A percentile compares a stretch with the other conserved stretches of the same genome.
Evolutionary conservation across 1,140 invertebrate species (phyloP).

Genomic region (Brachystomella parvula): DNA sequence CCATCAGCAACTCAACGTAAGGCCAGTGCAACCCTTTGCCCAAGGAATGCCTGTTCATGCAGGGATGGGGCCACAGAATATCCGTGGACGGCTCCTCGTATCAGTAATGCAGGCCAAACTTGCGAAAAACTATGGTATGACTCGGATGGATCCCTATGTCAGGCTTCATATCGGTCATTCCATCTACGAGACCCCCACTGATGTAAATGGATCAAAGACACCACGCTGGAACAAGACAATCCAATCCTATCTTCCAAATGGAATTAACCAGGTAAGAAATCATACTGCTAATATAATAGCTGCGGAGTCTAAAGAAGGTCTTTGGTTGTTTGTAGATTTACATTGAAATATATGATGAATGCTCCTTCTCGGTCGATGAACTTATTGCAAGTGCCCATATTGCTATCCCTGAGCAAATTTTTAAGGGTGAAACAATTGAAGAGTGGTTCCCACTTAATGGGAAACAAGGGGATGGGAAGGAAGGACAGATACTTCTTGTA

Average conservation of each 20-base stretch:
- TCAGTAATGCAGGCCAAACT: slow-evolving; percentile 59
- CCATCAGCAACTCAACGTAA: slow-evolving; percentile 59
- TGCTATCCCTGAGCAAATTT: slow-evolving; percentile 69
- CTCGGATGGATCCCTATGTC: slow-evolving; percentile 58
- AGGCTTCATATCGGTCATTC: slow-evolving; percentile 79
- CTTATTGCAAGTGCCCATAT: slow-evolving; percentile 85
- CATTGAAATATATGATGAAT: slow-evolving; percentile 93
- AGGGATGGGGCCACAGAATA: slow-evolving; percentile 44
- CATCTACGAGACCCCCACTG: slow-evolving; percentile 90
- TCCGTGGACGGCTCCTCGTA: slow-evolving; percentile 29
- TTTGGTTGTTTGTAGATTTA: slow-evolving; percentile 50
- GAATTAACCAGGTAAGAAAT: slow-evolving; percentile 58
- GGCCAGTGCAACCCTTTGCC: slow-evolving; percentile 40
- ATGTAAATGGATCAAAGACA: slow-evolving; percentile 88
- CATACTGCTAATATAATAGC: neutral
- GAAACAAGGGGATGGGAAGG: slow-evolving; percentile 79
- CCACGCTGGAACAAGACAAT: slow-evolving; percentile 91
- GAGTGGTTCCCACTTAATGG: slow-evolving; percentile 88
- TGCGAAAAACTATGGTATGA: slow-evolving; percentile 92
- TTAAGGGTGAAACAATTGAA: slow-evolving; percentile 80
- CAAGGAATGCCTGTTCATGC: slow-evolving; percentile 53
- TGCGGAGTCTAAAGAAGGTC: neutral
- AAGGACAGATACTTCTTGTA: slow-evolving; percentile 65
- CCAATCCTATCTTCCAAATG: slow-evolving; percentile 77
- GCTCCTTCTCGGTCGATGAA: slow-evolving; percentile 91